Evolutionary conservation across 1,140 invertebrate species (phyloP).

Genomic region (Sitodiplosis mosellana): DNA sequence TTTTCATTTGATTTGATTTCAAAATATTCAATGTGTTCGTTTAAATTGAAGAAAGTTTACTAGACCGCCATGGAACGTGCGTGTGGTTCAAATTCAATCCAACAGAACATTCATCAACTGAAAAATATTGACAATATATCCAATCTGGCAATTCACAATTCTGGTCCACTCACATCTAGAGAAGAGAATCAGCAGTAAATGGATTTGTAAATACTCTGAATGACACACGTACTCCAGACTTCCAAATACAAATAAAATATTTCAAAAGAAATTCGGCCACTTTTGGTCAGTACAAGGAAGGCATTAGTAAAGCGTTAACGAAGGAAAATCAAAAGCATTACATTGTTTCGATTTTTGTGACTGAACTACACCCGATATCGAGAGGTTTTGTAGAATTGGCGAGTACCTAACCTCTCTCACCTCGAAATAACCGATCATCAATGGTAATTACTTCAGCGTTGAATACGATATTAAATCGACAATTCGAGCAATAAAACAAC

Average conservation of each 20-base stretch:
- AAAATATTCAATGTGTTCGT: no score
- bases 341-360: conserved; percentile 15
- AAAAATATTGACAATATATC: no score
- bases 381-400: conserved; percentile 29
- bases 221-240: conserved; percentile 15
- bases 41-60: no score
- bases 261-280: no score
- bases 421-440: conserved; percentile 46
- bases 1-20: no score
- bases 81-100: no score
- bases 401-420: conserved; percentile 35
- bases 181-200: no score
- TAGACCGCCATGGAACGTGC: no score
- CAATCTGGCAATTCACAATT: no score
- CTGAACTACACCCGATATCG: conserved; percentile 25
- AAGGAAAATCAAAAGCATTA: conserved; percentile 10
- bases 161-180: no score
- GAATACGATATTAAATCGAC: conserved; percentile 42
- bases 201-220: conserved; percentile 25
- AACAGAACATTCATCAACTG: no score
- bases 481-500: conserved; percentile 38
- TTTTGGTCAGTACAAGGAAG: no score
- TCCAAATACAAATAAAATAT: conserved; percentile 16
- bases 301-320: conserved; percentile 15
- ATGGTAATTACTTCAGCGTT: conserved; percentile 43